A percentile compares a stretch with the other conserved stretches of the same genome.
Evolutionary conservation across 2,113 vertebrate genomes (phyloP).

Genomic region (Trochalopteron elliotii): DNA sequence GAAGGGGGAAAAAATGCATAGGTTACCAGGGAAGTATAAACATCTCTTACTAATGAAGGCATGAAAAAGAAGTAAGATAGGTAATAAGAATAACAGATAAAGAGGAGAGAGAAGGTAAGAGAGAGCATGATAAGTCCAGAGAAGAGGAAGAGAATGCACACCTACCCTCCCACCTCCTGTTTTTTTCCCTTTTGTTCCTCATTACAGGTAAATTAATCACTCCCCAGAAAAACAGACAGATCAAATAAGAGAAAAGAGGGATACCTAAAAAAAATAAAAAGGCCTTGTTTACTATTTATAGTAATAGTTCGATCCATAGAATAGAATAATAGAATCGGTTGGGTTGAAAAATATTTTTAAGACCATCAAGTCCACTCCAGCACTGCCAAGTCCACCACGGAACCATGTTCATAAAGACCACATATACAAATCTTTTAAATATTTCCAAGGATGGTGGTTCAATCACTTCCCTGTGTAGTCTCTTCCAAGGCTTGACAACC

Average conservation of each 20-base stretch:
- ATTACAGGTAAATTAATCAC: neutral
- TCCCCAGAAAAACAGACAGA: neutral
- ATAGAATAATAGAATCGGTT: neutral
- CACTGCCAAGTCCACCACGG: neutral
- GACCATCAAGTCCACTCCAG: neutral
- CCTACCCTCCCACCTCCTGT: neutral
- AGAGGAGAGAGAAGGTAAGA: neutral
- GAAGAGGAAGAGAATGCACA: neutral
- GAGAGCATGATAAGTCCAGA: neutral
- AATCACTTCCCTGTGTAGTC: neutral
- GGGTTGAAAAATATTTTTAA: neutral
- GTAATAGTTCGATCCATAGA: neutral
- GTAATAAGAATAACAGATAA: neutral
- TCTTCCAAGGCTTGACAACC: neutral
- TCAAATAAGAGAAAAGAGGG: neutral
- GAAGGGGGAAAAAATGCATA: neutral
- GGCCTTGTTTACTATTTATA: neutral
- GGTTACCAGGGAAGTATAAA: neutral
- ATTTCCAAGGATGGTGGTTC: neutral
- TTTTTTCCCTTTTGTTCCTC: neutral
- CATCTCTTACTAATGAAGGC: neutral
- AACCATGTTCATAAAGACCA: neutral
- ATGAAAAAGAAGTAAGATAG: neutral
- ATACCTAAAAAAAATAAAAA: neutral
- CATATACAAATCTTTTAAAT: neutral